Conservation (phyloP, 2,797 vertebrate genomes). For the Oryzias dopingdopingensis region DNA sequence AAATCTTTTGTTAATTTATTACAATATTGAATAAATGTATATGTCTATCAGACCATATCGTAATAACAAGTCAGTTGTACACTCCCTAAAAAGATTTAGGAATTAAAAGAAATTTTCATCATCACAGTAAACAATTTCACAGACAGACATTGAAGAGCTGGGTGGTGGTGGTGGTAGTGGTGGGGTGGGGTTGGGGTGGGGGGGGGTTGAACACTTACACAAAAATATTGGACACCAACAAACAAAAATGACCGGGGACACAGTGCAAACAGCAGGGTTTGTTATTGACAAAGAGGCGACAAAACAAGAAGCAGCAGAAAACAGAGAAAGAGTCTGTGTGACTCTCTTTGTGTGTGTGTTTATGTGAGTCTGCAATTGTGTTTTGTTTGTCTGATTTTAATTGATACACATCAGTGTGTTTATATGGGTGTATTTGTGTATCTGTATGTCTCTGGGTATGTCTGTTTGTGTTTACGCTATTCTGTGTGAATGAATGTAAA, state of each 20-base stretch:
- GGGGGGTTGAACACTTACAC: constrained; percentile 50
- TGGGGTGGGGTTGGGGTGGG: not conserved
- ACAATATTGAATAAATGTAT: constrained; percentile 72
- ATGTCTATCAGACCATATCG: constrained; percentile 69
- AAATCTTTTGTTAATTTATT: constrained; percentile 69
- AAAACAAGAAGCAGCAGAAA: constrained; percentile 25
- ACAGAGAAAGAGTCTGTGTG: constrained; percentile 3
- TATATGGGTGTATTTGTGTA: constrained; percentile 4
- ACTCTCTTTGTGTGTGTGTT: not conserved
- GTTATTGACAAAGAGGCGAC: constrained; percentile 47
- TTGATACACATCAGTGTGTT: not conserved
- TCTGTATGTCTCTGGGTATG: not conserved
- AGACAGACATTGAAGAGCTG: constrained; percentile 65
- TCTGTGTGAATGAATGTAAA: too few species aligned
- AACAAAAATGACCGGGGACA: constrained; percentile 44
- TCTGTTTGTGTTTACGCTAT: too few species aligned
- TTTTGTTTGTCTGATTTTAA: constrained; percentile 7
- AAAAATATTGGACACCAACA: constrained; percentile 55
- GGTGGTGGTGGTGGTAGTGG: not conserved
- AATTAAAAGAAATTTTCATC: constrained; percentile 65
- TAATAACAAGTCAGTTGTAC: constrained; percentile 66
- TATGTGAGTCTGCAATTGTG: constrained; percentile 3
- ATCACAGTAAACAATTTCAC: constrained; percentile 70
- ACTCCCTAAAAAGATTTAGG: constrained; percentile 74
- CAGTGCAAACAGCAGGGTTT: constrained; percentile 1